These are phyloP conservation scores for Spisula solida DNA, from an alignment of 2,888 invertebrate genomes.

Conservation along the genomic window DNA sequence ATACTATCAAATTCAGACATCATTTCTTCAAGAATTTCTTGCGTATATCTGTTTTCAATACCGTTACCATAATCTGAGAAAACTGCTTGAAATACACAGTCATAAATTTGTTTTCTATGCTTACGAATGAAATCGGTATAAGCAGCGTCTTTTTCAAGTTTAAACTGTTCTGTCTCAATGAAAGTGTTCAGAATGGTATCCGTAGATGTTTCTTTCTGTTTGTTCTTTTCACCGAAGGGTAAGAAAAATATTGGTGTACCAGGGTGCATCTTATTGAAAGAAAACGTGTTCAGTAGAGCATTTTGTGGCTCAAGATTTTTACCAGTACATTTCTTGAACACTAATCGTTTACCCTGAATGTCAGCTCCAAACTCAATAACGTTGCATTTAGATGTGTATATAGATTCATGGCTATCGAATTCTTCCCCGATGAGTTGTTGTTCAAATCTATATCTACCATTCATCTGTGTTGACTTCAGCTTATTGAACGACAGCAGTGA, in stretches of 20 bases:
- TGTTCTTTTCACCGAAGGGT: neutral
- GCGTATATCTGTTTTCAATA: constrained; percentile 17
- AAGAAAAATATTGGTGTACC: constrained; percentile 18
- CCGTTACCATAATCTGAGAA: constrained; percentile 20
- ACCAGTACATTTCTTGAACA: constrained; percentile 24
- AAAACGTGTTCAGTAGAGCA: constrained; percentile 14
- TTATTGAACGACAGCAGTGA: constrained; percentile 29
- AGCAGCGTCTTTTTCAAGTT: constrained; percentile 28
- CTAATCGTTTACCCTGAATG: neutral
- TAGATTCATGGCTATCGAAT: constrained; percentile 6
- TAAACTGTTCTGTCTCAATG: constrained; percentile 28
- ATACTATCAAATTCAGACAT: constrained; percentile 15
- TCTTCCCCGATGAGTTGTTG: neutral
- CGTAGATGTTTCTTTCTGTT: neutral
- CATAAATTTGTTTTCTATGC: constrained; percentile 28
- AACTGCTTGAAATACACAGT: constrained; percentile 26
- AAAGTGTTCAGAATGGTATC: constrained; percentile 2
- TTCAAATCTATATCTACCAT: neutral
- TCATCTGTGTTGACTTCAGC: neutral
- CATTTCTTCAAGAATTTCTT: constrained; percentile 29
- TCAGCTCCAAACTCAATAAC: neutral
- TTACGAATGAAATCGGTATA: constrained; percentile 22
- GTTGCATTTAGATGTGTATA: constrained; percentile 13
- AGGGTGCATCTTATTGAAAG: constrained; percentile 9
- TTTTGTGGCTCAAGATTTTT: constrained; percentile 16